Evolutionary conservation across 2,797 vertebrate genomes (phyloP).

Genomic region (Furcifer pardalis): DNA sequence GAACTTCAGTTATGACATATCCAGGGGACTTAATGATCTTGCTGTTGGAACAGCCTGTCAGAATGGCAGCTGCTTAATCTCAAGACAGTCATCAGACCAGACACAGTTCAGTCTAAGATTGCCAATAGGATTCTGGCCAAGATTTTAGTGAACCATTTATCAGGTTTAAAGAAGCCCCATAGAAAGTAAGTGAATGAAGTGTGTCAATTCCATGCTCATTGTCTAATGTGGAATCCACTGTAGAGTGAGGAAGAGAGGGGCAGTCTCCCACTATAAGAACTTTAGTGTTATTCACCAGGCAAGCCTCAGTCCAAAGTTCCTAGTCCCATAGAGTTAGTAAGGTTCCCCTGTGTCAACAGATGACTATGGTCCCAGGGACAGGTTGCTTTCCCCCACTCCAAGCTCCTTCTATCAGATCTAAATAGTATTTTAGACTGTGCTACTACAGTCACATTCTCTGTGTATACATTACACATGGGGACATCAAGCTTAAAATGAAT

Average conservation of each 20-base stretch:
- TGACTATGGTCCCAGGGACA: too few species aligned
- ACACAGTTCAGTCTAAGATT: too few species aligned
- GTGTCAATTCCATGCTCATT: background rate
- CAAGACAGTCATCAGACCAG: background rate
- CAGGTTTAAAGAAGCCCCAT: background rate
- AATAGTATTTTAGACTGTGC: background rate
- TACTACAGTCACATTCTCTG: background rate
- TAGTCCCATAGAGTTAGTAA: too few species aligned
- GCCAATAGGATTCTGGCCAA: too few species aligned
- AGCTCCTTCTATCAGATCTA: background rate
- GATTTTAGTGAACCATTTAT: background rate
- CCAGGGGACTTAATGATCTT: too few species aligned
- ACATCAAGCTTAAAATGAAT: background rate
- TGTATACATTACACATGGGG: constrained; percentile 27
- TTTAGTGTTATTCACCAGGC: too few species aligned
- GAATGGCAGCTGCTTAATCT: too few species aligned
- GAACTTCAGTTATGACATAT: too few species aligned
- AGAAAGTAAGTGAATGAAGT: background rate
- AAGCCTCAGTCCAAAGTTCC: too few species aligned
- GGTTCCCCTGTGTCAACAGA: too few species aligned
- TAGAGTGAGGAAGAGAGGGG: too few species aligned
- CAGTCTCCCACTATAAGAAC: background rate
- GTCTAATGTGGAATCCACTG: background rate
- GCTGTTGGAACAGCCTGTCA: too few species aligned
- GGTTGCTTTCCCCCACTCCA: background rate